Evolutionary conservation across 2,113 vertebrate genomes (phyloP).

Genomic region (Pseudorectes ferrugineus): DNA sequence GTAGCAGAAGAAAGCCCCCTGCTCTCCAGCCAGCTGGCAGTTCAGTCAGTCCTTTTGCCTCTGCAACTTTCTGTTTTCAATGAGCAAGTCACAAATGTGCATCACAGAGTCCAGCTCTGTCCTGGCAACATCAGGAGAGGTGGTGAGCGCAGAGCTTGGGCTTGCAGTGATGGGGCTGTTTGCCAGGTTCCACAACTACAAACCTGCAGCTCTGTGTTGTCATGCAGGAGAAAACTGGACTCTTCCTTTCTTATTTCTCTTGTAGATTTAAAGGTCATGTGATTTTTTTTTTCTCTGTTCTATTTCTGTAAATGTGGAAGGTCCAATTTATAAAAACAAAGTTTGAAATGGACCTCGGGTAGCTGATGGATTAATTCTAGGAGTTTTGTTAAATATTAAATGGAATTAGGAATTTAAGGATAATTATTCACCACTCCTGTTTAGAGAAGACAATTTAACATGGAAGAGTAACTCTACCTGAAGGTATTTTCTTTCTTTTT

Average conservation of each 20-base stretch:
- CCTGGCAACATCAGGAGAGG: not conserved
- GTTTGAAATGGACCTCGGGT: not conserved
- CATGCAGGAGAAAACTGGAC: not conserved
- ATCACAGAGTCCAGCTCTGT: not conserved
- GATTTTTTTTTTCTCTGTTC: not conserved
- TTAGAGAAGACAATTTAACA: not conserved
- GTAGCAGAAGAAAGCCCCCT: not conserved
- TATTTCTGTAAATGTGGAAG: not conserved
- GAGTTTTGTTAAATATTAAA: not conserved
- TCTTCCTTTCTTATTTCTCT: not conserved
- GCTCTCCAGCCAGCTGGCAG: not conserved
- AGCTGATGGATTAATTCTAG: not conserved
- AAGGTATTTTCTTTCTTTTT: not conserved
- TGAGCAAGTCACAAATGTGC: not conserved
- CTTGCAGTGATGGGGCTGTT: not conserved
- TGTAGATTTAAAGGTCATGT: not conserved
- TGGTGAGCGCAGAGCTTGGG: not conserved
- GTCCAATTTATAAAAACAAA: not conserved
- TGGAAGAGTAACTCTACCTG: not conserved
- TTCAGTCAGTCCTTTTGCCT: not conserved
- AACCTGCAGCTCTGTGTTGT: not conserved
- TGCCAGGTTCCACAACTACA: not conserved
- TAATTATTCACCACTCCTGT: not conserved
- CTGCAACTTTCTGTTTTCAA: not conserved
- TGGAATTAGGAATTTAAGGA: not conserved